Percentiles rank a stretch among this genome's conserved stretches.
These are phyloP conservation scores for Plagiodera versicolora DNA, from an alignment of 2,888 invertebrate species.

Conservation along the genomic window DNA sequence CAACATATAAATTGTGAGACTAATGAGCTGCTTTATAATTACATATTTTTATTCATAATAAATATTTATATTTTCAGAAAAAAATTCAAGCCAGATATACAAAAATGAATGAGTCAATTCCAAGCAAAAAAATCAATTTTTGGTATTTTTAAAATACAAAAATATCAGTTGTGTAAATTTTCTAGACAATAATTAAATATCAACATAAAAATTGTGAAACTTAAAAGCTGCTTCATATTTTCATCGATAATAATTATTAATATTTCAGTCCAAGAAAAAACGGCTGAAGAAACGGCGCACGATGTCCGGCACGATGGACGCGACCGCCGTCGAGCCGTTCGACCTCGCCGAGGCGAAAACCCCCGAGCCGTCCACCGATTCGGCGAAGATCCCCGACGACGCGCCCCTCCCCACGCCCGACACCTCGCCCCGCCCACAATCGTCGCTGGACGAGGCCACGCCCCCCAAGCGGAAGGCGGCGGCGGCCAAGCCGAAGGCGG, in stretches of 20 bases:
- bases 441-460: background rate
- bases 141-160: too few relatives aligned
- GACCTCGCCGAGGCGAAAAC: conserved; percentile 57
- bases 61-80: too few relatives aligned
- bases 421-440: background rate
- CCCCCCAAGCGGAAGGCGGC: background rate
- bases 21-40: too few relatives aligned
- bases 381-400: conserved; percentile 53
- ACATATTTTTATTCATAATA: too few relatives aligned
- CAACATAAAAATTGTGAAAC: background rate
- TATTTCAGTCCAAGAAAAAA: conserved; percentile 60
- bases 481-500: conserved; percentile 3
- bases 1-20: too few relatives aligned
- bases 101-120: too few relatives aligned
- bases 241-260: too few relatives aligned
- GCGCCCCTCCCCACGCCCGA: conserved; percentile 11
- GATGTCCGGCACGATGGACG: conserved; percentile 51
- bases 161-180: too few relatives aligned
- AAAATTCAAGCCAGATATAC: too few relatives aligned
- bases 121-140: too few relatives aligned
- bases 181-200: too few relatives aligned
- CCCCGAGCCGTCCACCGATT: conserved; percentile 51
- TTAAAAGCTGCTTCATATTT: too few relatives aligned
- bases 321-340: conserved; percentile 51
- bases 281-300: conserved; percentile 66